Percentiles rank a stretch among this genome's conserved stretches.
These are phyloP conservation scores for Saimiri boliviensis DNA, from an alignment of 2,113 vertebrate genomes.

Conservation along the genomic window DNA sequence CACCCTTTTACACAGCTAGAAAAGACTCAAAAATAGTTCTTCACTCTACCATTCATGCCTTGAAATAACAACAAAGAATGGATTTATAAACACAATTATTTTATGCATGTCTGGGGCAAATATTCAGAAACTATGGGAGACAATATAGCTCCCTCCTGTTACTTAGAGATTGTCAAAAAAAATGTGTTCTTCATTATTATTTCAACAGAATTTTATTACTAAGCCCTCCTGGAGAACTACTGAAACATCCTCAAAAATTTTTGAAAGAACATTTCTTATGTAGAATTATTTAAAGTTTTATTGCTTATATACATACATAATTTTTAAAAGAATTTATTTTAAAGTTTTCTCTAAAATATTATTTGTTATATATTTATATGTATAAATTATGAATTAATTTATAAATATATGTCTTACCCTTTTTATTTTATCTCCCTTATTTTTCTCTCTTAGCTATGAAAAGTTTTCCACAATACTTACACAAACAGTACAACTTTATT, in stretches of 20 bases:
- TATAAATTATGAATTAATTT: background rate
- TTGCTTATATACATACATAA: background rate
- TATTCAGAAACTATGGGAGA: background rate
- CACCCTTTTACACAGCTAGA: background rate
- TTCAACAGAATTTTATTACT: constrained; percentile 28
- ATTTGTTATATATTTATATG: background rate
- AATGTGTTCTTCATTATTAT: background rate
- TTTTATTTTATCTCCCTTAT: background rate
- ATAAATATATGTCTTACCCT: background rate
- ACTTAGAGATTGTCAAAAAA: background rate
- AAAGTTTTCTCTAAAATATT: background rate
- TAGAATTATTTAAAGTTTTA: background rate
- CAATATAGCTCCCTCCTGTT: background rate
- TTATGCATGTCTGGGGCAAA: background rate
- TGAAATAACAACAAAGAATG: constrained; percentile 14
- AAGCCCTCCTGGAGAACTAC: background rate
- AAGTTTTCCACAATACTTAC: background rate
- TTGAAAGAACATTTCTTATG: background rate
- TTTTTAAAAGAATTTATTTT: background rate
- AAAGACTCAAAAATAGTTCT: background rate
- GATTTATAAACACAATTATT: constrained; percentile 36
- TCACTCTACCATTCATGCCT: background rate
- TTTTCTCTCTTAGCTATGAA: background rate
- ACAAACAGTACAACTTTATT: background rate
- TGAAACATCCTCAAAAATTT: background rate